Percentiles rank a stretch among this genome's conserved stretches.
phyloP scores from a whole-genome alignment of 2,113 vertebrate species.

The Leptocoma aspasia region DNA sequence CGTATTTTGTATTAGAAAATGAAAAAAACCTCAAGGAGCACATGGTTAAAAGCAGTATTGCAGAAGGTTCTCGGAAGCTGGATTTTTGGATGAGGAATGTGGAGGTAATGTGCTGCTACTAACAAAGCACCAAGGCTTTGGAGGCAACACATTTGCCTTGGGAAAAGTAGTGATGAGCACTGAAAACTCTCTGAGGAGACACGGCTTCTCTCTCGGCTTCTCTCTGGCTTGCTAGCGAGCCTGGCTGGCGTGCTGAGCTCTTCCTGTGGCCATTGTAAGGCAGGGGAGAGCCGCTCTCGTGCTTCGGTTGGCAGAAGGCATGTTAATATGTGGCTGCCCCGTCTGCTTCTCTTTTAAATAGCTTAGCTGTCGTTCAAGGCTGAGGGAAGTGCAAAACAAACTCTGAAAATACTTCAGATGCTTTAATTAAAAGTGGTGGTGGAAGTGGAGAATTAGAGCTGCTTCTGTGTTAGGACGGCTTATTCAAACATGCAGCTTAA shows the following conservation, averaged over 20 bases:
- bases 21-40: background rate
- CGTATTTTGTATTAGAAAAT: background rate
- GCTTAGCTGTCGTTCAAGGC: constrained; percentile 54
- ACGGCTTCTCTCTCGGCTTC: background rate
- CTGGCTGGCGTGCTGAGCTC: background rate
- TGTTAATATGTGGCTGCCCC: constrained; percentile 17
- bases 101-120: background rate
- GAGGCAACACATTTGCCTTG: background rate
- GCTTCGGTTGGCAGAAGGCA: constrained; percentile 58
- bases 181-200: background rate
- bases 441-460: constrained; percentile 60
- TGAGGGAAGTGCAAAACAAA: constrained; percentile 65
- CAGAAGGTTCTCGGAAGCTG: background rate
- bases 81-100: background rate
- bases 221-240: background rate
- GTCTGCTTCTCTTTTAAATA: constrained; percentile 43
- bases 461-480: constrained; percentile 45
- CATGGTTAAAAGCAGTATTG: background rate
- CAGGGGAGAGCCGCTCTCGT: background rate
- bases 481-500: constrained; percentile 56
- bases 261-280: constrained; percentile 24
- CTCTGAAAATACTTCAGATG: constrained; percentile 66
- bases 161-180: background rate
- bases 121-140: background rate
- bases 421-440: constrained; percentile 71